Evolutionary conservation across 2,888 invertebrate genomes (phyloP).

Genomic region (Romanomermis culicivorax): DNA sequence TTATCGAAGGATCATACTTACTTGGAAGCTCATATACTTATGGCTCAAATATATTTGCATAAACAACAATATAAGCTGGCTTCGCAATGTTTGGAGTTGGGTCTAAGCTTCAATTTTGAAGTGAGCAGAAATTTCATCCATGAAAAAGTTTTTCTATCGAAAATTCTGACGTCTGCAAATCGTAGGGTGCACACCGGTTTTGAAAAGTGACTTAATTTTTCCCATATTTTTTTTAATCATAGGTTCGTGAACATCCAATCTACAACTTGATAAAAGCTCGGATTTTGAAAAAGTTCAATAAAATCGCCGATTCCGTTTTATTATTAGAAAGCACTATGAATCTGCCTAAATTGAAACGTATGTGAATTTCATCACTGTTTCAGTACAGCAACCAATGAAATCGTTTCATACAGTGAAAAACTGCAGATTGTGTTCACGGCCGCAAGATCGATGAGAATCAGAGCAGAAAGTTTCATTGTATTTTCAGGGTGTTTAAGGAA

Average conservation of each 20-base stretch:
- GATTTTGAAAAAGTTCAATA: conserved; percentile 51
- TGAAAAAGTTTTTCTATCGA: neutral
- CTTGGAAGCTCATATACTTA: conserved; percentile 58
- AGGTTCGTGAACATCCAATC: conserved; percentile 61
- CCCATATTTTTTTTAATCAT: conserved; percentile 7
- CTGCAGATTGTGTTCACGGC: neutral
- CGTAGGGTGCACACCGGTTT: too few species aligned
- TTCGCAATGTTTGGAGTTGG: conserved; percentile 62
- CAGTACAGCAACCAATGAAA: too few species aligned
- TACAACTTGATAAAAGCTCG: conserved; percentile 68
- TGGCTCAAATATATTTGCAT: conserved; percentile 37
- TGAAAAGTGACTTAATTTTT: too few species aligned
- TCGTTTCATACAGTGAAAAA: too few species aligned
- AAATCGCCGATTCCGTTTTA: conserved; percentile 48
- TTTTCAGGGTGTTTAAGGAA: neutral
- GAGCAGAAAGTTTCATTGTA: neutral
- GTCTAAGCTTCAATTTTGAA: conserved; percentile 73
- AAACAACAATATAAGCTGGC: conserved; percentile 34
- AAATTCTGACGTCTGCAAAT: neutral
- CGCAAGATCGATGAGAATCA: neutral
- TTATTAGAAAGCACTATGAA: conserved; percentile 53
- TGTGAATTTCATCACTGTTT: too few species aligned
- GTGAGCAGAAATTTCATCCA: conserved; percentile 25
- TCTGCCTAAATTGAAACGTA: conserved; percentile 41
- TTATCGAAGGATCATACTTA: conserved; percentile 51